Evolutionary conservation across 2,888 invertebrate species (phyloP).

Genomic region (Macaria liturata): DNA sequence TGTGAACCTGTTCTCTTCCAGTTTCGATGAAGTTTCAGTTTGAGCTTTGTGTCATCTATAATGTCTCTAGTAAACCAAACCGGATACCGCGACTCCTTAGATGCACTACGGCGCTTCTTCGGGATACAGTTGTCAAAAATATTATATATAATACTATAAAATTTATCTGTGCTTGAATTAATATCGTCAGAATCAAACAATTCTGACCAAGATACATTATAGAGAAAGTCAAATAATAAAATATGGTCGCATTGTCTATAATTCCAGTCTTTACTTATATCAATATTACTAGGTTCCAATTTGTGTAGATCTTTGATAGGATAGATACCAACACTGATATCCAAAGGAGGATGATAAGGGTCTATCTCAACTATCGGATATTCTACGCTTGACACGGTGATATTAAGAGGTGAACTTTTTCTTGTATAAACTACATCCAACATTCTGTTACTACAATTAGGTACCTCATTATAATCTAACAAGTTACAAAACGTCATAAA

Average conservation of each 20-base stretch:
- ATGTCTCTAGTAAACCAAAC: constrained; percentile 2
- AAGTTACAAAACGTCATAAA: constrained; percentile 1
- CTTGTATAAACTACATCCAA: neutral
- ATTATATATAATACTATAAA: neutral
- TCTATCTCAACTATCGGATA: neutral
- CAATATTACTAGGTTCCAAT: constrained; percentile 1
- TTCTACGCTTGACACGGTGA: too few species aligned
- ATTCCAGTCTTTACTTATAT: neutral
- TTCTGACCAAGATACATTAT: neutral
- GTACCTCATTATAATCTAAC: neutral
- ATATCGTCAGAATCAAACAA: neutral
- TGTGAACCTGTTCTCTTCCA: neutral
- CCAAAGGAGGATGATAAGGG: neutral
- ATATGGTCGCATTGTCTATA: neutral
- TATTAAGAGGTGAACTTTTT: too few species aligned
- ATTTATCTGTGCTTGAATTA: neutral
- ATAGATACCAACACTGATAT: neutral
- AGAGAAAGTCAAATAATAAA: neutral
- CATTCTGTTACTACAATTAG: neutral
- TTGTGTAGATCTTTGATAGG: neutral
- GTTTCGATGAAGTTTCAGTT: neutral
- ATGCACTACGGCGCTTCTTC: neutral
- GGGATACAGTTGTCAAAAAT: neutral
- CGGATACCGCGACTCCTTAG: neutral
- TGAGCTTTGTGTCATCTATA: neutral